Base-by-base conservation (phyloP, 2,888 invertebrate species). In the Scotopteryx bipunctaria region DNA sequence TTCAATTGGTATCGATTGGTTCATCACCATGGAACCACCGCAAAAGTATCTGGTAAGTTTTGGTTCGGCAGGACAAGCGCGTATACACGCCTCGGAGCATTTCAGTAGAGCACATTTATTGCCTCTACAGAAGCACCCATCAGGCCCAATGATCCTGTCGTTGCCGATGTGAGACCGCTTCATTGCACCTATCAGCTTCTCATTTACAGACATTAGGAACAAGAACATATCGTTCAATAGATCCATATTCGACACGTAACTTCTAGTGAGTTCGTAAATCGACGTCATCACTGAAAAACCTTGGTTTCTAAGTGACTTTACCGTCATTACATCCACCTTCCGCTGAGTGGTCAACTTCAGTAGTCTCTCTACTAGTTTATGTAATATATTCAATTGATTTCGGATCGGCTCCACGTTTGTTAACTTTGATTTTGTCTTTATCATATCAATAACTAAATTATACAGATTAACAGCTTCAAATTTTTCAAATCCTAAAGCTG, bases 91-190 rank as follows among this genome's bases (percentile, higher is more conserved):
- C 14, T 63, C 66, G 0, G 78, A 63, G 56, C 89, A 89, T 1
- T 61, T 57, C 1, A 64, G 54, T 19, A 71, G 41, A n/a, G 66
- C 68, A 57, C 88, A 89, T 13, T 61, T 55, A 2, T 63, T 64
- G 6, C 63, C 65, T 50, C 66, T 67, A 42, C 89, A 89, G 14
- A 67, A 64, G 59, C 89, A 88, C 0, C 65, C 71, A 5, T 73
- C 64, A 0, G 67, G 17, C 1, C 71, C 40, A 32, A 78, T 57
- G 1, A 78, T 50, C 48, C 63, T 78, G 2, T 66, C 71, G 48
- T 86, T 88, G 0, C 86, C 89, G 2, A 75, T 76, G 25, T 78
- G 63, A 0, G 84, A 77, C 8, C 36, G 60, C 60, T 86, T 88
- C 55, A 89, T 59, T 8, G 83, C 84, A 15, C 46, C 51, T 1